These are phyloP conservation scores for Nemoura dubitans DNA, from an alignment of 2,888 invertebrate species.

Conservation along the genomic window DNA sequence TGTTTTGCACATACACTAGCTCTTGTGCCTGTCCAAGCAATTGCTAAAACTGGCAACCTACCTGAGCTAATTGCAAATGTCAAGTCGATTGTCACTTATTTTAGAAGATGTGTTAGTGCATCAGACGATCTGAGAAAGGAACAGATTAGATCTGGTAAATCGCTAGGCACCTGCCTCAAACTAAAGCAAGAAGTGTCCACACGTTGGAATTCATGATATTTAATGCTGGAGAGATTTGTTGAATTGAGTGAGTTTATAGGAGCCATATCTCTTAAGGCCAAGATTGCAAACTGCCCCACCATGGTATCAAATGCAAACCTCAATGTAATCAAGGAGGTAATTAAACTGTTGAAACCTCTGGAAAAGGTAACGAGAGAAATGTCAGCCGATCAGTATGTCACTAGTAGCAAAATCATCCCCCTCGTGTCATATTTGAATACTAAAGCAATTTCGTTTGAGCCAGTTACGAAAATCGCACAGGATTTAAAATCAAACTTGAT, in stretches of 20 bases:
- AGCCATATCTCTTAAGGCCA: slow-evolving; percentile 51
- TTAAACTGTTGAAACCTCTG: slow-evolving; percentile 53
- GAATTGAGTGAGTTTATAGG: slow-evolving; percentile 51
- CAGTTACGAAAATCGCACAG: neutral
- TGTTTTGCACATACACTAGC: too few relatives aligned
- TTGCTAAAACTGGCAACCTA: slow-evolving; percentile 47
- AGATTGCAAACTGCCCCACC: slow-evolving; percentile 54
- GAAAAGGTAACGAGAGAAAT: slow-evolving; percentile 54
- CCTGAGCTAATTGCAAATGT: neutral
- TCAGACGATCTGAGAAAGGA: slow-evolving; percentile 52
- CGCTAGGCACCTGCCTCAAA: slow-evolving; percentile 46
- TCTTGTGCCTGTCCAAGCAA: too few relatives aligned
- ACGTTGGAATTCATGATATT: slow-evolving; percentile 54
- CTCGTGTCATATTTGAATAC: neutral
- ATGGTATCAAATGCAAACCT: slow-evolving; percentile 54
- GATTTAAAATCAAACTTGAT: neutral
- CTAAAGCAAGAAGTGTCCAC: slow-evolving; percentile 54
- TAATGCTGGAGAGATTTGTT: slow-evolving; percentile 53
- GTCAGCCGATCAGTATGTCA: slow-evolving; percentile 54
- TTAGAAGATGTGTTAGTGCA: slow-evolving; percentile 49
- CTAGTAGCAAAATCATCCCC: slow-evolving; percentile 54
- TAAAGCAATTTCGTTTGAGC: neutral
- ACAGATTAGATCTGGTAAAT: slow-evolving; percentile 50
- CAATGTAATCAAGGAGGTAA: slow-evolving; percentile 53
- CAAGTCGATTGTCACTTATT: slow-evolving; percentile 47